Base-by-base conservation (phyloP, 2,888 invertebrate species). In the Cephonodes hylas region DNA sequence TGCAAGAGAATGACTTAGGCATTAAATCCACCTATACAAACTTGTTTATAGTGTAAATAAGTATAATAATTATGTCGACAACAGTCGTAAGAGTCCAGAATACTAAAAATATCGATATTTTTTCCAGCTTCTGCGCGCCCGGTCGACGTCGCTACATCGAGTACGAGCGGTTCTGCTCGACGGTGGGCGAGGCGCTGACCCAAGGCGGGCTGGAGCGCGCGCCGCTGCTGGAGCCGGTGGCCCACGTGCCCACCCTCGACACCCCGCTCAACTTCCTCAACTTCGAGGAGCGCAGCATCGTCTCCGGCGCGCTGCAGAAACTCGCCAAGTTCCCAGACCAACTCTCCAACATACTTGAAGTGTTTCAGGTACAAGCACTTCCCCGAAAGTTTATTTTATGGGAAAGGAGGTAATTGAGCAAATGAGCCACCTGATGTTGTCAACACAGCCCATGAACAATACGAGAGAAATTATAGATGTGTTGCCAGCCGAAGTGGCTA, bases 161-260 rank as follows among this genome's bases (percentile, higher is more conserved):
- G 67, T 96, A 96, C 87, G 93, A 93, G 61, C 93, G 95, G 68
- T 96, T 97, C 86, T 94, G 94, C 68, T 87, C 93, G 57, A 90
- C 93, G 2, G 93, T 96, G 44, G 96, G 96, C 77, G 95, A 95
- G 84, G 94, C 95, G 38, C 94, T 96, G 69, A 93, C 95, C 15
- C 95, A 95, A 77, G 81, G 89, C 20, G 93, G 94, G 64, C 88
- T 96, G 66, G 94, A 95, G 83, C 93, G 95, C 68, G 93, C 95
- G 59, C 95, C 96, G 10, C 90, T 96, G 65, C 84, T 96, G 63
- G 85, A 93, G 65, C 96, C 96, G 0, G 79, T 96, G 15, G 94
- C 95, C 70, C 95, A 96, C 81, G 87, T 96, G 66, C 96, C 96
- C 42, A 93, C 94, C 53, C 83, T 91, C 45, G 95, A 95, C 78